These are phyloP conservation scores for Mellivora capensis DNA, from an alignment of 2,113 vertebrate species.

Conservation along the genomic window DNA sequence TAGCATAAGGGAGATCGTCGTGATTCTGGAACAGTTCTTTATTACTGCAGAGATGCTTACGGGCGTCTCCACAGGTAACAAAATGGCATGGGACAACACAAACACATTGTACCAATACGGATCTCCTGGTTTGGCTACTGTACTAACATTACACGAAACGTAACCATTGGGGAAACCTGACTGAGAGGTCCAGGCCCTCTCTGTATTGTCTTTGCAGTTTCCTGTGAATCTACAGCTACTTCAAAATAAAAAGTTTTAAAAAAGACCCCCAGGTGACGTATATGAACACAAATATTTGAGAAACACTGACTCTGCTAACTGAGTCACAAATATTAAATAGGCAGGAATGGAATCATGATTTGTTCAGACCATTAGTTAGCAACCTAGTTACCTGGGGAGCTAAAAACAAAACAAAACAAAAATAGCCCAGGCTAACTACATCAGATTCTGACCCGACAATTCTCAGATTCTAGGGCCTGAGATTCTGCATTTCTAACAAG, in stretches of 20 bases:
- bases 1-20: not conserved
- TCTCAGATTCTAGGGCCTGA: not conserved
- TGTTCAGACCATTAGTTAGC: not conserved
- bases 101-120: not conserved
- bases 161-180: not conserved
- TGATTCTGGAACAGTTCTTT: not conserved
- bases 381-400: not conserved
- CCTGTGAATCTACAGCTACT: not conserved
- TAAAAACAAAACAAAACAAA: not conserved
- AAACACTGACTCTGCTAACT: not conserved
- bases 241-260: not conserved
- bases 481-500: not conserved
- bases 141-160: not conserved
- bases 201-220: not conserved
- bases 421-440: not conserved
- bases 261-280: not conserved
- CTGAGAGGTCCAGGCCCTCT: not conserved
- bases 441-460: not conserved
- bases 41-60: not conserved
- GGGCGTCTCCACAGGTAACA: not conserved
- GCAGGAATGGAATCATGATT: not conserved
- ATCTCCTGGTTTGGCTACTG: not conserved
- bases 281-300: not conserved
- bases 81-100: not conserved
- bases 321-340: not conserved